Evolutionary conservation across 2,113 vertebrate genomes (phyloP), one percentile per base, ranked within the genome.

Genomic region (Lipophrys pholis): DNA sequence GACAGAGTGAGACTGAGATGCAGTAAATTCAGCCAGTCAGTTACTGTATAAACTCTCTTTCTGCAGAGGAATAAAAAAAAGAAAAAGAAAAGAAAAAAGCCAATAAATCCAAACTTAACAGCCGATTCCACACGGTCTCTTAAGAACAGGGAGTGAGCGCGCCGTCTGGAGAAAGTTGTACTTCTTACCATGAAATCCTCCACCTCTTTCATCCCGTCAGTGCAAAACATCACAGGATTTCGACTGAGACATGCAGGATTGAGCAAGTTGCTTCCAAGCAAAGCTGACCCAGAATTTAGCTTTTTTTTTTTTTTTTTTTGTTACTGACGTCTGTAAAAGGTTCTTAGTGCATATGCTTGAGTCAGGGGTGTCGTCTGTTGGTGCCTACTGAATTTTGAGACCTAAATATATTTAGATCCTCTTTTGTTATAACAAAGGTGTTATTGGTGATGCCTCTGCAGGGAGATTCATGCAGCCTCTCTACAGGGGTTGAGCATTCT

Each of bases 211-310:
- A 74, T 63, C 38, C 38, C 16, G 12, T 58, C 16, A 12, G 36
- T 60, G 39, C 16, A 69, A 65, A 52, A 53, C 65, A 43, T 55
- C 66, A 65, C 56, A 60, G 73, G 10, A 36, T 46, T 67, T 59
- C 30, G 49, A 48, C 9, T 40, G 21, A 6, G 11, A 36, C 21
- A 43, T 38, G 6, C 17, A 63, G 35, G 35, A 64, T 75, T 69
- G 11, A 30, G 46, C 11, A 48, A 38, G 0, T 48, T 50, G 16
- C 41, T 54, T 11, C 41, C 16, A 3, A n/a, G 54, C 49, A 72
- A 63, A n/a, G 46, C 57, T 51, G 41, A 58, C 46, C 54, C 39
- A 60, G 35, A 50, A 65, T 54, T 69, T 30, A 30, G 21, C 21
- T 30, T 30, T 30, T 30, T 30, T 30, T 30, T 30, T 30, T 30